Base-by-base conservation (phyloP, 2,113 vertebrate species). In the Petromus typicus region DNA sequence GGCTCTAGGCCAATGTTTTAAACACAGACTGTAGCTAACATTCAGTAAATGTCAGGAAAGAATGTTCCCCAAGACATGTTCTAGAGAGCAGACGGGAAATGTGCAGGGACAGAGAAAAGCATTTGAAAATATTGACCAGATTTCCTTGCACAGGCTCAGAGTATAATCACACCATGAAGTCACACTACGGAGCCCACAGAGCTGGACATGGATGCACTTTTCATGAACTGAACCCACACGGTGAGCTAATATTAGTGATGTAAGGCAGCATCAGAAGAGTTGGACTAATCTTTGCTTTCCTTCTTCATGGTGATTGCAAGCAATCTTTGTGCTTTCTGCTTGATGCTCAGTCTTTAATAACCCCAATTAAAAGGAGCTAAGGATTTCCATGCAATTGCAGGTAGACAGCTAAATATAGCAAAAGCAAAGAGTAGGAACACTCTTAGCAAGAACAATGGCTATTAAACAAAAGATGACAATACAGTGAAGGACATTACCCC, bases 61-160 rank as follows among this genome's bases (percentile, higher is more conserved):
- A 94, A 86, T 17, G 67, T 30, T 86, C 18, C 48, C 63, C 83
- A 89, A 95, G 69, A 66, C 94, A 81, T 73, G 71, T 75, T 67
- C 48, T 71, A 87, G 69, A 93, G 89, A 86, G 81, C 82, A 95
- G 95, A 78, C 8, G 86, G 80, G 85, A 71, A 97, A 90, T 45
- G 48, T 81, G 34, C 30, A 57, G 56, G 82, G 90, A 95, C 64
- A 59, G 79, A 94, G 34, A 63, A 25, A 57, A 86, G 51, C 57
- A 92, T 75, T 94, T 76, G 40, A 90, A 88, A 90, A 85, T 40
- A 63, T 56, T 86, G n/a, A 87, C 57, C 71, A 63, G 82, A 54
- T 48, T 93, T 34, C 45, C 75, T 76, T 76, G 75, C 73, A 64
- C 3, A 30, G 67, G 78, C 64, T 67, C 11, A 86, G n/a, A 40